Evolutionary conservation across 2,888 invertebrate species (phyloP).

Genomic region (Phasia obesa): DNA sequence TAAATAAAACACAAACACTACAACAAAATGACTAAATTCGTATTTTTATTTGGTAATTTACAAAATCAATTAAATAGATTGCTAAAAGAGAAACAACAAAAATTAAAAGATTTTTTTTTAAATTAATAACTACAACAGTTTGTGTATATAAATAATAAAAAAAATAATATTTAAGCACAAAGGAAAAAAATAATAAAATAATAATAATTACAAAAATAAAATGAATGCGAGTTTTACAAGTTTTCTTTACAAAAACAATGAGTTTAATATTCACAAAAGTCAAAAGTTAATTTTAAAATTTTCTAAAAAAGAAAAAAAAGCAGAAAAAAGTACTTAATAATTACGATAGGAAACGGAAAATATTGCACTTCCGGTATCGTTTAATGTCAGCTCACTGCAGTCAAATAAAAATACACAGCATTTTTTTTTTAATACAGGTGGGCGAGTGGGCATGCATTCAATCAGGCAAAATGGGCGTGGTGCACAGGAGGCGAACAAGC

Average conservation of each 20-base stretch:
- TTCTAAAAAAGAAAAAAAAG: neutral
- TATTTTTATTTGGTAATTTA: constrained; percentile 60
- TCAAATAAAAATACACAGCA: constrained; percentile 1
- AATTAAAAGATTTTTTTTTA: constrained; percentile 31
- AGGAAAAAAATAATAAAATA: constrained; percentile 24
- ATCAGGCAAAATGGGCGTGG: constrained; percentile 20
- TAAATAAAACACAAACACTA: constrained; percentile 72
- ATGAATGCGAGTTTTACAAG: constrained; percentile 60
- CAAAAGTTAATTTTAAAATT: constrained; percentile 8
- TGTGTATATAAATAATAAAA: constrained; percentile 55
- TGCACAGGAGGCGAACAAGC: constrained; percentile 25
- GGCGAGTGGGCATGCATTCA: neutral
- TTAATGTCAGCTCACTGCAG: constrained; percentile 78
- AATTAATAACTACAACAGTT: constrained; percentile 46
- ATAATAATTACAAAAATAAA: constrained; percentile 28
- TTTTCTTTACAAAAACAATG: constrained; percentile 42
- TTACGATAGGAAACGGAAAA: constrained; percentile 73
- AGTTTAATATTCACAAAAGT: constrained; percentile 22
- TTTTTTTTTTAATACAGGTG: neutral
- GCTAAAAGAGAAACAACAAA: constrained; percentile 51
- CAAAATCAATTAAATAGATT: constrained; percentile 42
- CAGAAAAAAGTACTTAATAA: constrained; percentile 44
- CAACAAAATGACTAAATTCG: constrained; percentile 65
- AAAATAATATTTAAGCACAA: constrained; percentile 35
- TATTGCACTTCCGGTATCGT: constrained; percentile 77